These are phyloP conservation scores for Julus scanicus DNA, from an alignment of 2,888 invertebrate genomes.

Conservation along the genomic window DNA sequence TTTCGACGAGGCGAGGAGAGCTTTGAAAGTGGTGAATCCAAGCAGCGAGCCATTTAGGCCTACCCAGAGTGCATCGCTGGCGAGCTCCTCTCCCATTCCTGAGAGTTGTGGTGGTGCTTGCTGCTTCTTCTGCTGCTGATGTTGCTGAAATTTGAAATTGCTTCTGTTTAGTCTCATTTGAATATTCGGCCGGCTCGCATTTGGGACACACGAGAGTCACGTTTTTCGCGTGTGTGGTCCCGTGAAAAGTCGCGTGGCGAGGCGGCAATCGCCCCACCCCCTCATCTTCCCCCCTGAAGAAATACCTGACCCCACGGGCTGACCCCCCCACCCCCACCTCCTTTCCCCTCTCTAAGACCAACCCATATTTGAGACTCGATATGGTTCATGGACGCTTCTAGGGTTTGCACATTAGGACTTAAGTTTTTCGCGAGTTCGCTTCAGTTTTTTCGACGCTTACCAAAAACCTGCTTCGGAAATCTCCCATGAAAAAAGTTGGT, in stretches of 20 bases:
- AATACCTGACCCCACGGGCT: neutral
- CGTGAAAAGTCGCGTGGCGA: constrained; percentile 20
- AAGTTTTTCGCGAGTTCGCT: neutral
- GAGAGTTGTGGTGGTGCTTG: no score
- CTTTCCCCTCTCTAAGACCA: neutral
- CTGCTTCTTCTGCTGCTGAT: no score
- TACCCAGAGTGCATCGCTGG: constrained; percentile 27
- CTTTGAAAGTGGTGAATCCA: neutral
- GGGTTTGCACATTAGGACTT: neutral
- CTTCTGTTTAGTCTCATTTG: constrained; percentile 38
- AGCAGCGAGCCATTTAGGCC: neutral
- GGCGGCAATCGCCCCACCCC: neutral
- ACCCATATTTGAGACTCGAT: neutral
- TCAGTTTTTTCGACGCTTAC: neutral
- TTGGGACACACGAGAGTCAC: constrained; percentile 5
- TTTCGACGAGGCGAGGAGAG: neutral
- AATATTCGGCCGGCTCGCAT: constrained; percentile 10
- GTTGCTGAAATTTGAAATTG: no score
- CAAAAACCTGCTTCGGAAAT: no score
- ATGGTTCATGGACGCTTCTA: neutral
- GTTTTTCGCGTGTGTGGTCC: constrained; percentile 28
- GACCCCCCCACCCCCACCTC: neutral
- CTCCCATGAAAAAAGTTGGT: no score
- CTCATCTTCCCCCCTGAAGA: neutral
- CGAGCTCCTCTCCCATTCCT: neutral